Conservation (phyloP, 1,140 invertebrate genomes). For the Heterodera carotae region DNA sequence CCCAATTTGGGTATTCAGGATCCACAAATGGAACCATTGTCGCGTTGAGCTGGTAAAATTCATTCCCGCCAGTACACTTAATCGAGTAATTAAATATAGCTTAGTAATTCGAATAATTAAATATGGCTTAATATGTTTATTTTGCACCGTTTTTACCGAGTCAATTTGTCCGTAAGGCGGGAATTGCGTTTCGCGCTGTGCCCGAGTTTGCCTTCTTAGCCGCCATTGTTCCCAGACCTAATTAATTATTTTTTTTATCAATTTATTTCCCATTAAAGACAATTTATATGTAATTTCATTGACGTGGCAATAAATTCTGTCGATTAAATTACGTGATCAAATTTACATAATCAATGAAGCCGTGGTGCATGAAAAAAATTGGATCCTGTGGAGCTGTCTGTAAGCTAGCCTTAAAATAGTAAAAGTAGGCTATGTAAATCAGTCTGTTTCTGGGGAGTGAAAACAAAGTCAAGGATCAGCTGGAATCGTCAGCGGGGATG, state of each 20-base stretch:
- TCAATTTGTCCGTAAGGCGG: constrained; percentile 46
- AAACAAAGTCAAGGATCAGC: no score
- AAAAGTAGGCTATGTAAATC: no score
- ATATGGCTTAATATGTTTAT: neutral
- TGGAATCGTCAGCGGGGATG: no score
- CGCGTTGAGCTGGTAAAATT: constrained; percentile 53
- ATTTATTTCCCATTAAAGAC: neutral
- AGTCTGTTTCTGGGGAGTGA: no score
- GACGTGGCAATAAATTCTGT: no score
- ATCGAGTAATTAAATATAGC: neutral
- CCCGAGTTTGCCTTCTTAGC: constrained; percentile 27
- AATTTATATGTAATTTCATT: neutral
- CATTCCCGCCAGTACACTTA: constrained; percentile 12
- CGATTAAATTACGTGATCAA: no score
- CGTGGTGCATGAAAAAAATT: constrained; percentile 54
- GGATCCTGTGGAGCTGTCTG: constrained; percentile 49
- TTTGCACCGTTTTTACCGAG: no score
- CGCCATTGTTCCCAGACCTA: constrained; percentile 44
- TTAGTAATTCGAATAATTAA: constrained; percentile 22
- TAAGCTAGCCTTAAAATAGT: no score
- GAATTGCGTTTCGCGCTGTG: constrained; percentile 47
- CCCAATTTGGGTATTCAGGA: constrained; percentile 40
- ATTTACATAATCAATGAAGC: constrained; percentile 66
- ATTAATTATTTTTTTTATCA: neutral
- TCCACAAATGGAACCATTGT: constrained; percentile 53